Evolutionary conservation across 1,140 invertebrate genomes (phyloP).

Genomic region (Lepidostoma basale): DNA sequence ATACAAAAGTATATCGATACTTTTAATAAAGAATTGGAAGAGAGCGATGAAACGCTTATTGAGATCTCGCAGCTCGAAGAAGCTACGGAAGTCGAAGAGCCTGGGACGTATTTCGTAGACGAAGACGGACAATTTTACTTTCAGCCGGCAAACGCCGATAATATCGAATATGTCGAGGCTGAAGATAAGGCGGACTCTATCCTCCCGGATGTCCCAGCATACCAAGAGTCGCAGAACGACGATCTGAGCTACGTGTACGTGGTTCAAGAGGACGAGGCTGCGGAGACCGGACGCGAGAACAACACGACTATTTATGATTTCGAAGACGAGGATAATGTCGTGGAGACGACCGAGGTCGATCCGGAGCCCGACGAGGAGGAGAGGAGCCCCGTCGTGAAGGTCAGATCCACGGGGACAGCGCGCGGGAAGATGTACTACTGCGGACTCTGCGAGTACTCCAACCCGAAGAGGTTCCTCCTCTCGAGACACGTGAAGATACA

Average conservation of each 20-base stretch:
- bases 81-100: conserved; percentile 62
- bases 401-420: conserved; percentile 65
- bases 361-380: conserved; percentile 71
- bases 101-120: conserved; percentile 73
- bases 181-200: background rate
- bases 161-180: background rate
- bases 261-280: conserved; percentile 73
- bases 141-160: conserved; percentile 60
- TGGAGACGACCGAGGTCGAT: conserved; percentile 55
- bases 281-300: conserved; percentile 64
- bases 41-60: conserved; percentile 42
- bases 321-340: conserved; percentile 59
- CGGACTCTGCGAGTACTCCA: conserved; percentile 89
- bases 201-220: background rate
- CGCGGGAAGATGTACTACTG: conserved; percentile 79
- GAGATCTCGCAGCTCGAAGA: conserved; percentile 27
- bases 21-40: conserved; percentile 84
- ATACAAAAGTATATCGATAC: conserved; percentile 79
- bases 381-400: conserved; percentile 71
- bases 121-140: conserved; percentile 75
- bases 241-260: conserved; percentile 91
- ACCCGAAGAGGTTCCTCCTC: conserved; percentile 79
- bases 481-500: conserved; percentile 90
- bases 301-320: conserved; percentile 69
- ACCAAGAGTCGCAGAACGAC: conserved; percentile 52